Percentiles rank a stretch among this genome's conserved stretches.
Conservation (phyloP, 2,113 vertebrate species). For the Carassius auratus region DNA sequence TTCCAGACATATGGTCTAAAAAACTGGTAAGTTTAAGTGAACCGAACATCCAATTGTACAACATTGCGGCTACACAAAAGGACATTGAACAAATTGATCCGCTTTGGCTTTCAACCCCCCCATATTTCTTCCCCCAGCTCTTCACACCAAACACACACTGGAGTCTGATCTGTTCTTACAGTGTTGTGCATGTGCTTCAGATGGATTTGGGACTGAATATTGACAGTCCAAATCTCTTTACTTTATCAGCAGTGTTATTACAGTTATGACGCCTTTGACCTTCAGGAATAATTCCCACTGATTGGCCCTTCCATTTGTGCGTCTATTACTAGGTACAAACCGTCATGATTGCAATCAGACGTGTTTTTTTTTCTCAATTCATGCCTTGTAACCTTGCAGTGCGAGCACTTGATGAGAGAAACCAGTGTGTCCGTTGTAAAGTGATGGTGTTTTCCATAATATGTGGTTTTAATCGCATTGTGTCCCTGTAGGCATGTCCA, state of each 20-base stretch:
- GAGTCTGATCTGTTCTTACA: neutral
- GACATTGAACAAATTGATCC: neutral
- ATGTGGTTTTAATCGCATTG: neutral
- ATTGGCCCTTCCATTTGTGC: slow-evolving; percentile 43
- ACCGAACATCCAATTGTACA: neutral
- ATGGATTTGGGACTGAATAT: neutral
- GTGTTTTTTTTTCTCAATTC: neutral
- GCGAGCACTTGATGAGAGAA: neutral
- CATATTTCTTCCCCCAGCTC: neutral
- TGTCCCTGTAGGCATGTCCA: neutral
- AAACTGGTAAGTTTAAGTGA: neutral
- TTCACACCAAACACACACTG: neutral
- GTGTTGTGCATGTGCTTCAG: neutral
- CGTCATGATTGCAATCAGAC: slow-evolving; percentile 56
- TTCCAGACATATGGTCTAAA: neutral
- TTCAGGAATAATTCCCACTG: slow-evolving; percentile 18
- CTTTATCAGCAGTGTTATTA: slow-evolving; percentile 22
- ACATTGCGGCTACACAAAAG: neutral
- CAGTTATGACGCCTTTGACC: slow-evolving; percentile 42
- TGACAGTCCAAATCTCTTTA: neutral
- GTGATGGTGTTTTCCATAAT: neutral
- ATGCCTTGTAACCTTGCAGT: slow-evolving; percentile 35
- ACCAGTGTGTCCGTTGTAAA: neutral
- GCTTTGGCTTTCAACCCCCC: neutral
- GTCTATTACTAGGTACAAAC: slow-evolving; percentile 20